These are phyloP conservation scores for Trissolcus brochymenae DNA, from an alignment of 2,888 invertebrate species.

Conservation along the genomic window DNA sequence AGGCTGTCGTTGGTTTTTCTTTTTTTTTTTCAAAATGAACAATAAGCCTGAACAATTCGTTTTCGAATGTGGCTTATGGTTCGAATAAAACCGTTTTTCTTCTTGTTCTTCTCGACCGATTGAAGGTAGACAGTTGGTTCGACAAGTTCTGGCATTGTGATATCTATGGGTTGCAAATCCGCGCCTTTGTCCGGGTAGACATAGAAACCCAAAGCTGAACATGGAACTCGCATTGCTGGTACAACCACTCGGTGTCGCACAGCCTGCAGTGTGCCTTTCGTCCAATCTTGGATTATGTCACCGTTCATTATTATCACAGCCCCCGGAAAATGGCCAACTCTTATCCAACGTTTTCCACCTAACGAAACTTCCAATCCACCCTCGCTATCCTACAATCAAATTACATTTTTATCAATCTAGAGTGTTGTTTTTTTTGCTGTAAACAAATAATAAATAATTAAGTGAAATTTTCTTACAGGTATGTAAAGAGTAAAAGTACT, in stretches of 20 bases:
- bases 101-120: slow-evolving; percentile 75
- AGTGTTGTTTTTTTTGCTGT: background rate
- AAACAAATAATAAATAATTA: background rate
- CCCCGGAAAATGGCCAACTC: slow-evolving; percentile 86
- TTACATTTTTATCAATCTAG: background rate
- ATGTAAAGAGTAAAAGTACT: slow-evolving; percentile 86
- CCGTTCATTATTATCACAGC: slow-evolving; percentile 87
- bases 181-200: slow-evolving; percentile 84
- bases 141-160: slow-evolving; percentile 68
- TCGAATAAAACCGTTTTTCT: slow-evolving; percentile 76
- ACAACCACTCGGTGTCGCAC: slow-evolving; percentile 86
- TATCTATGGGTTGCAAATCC: slow-evolving; percentile 78
- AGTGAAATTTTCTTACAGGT: slow-evolving; percentile 24
- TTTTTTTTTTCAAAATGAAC: slow-evolving; percentile 24
- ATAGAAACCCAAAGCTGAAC: slow-evolving; percentile 88
- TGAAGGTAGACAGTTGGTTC: slow-evolving; percentile 73
- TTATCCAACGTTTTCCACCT: slow-evolving; percentile 82
- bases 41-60: slow-evolving; percentile 43
- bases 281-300: slow-evolving; percentile 86
- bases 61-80: slow-evolving; percentile 33
- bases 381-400: slow-evolving; percentile 80
- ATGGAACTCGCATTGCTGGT: slow-evolving; percentile 82
- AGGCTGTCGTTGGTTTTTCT: too few species aligned
- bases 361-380: slow-evolving; percentile 83
- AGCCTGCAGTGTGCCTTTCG: slow-evolving; percentile 83